phyloP scores from a whole-genome alignment of 2,888 invertebrate genomes.

The Campoletis raptor region DNA sequence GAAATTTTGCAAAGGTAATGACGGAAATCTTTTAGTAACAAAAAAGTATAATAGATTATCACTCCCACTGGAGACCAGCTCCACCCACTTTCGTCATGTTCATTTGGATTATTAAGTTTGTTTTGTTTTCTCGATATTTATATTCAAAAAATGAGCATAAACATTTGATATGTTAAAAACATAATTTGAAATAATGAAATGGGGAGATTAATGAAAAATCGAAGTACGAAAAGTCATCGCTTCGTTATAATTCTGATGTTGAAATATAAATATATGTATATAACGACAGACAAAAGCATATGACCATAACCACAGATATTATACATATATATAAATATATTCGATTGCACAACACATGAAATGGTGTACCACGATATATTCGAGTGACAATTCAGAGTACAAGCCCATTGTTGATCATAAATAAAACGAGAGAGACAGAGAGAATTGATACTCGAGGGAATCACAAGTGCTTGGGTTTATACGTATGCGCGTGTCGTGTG shows the following conservation, averaged over 20 bases:
- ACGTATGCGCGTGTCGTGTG: conserved; percentile 4
- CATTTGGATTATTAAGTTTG: neutral
- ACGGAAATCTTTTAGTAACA: neutral
- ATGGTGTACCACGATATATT: conserved; percentile 39
- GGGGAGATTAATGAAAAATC: neutral
- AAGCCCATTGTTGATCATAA: conserved; percentile 15
- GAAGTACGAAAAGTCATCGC: neutral
- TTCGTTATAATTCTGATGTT: neutral
- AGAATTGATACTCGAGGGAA: conserved; percentile 8
- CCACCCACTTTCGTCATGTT: neutral
- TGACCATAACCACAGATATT: neutral
- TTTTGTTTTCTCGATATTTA: neutral
- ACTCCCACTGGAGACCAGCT: neutral
- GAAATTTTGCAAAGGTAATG: too few species aligned
- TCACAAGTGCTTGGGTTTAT: conserved; percentile 10
- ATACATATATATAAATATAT: neutral
- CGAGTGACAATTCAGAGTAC: conserved; percentile 32
- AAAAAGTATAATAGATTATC: neutral
- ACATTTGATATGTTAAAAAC: neutral
- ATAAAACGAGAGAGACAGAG: conserved; percentile 6
- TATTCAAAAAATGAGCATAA: neutral
- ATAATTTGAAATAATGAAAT: neutral
- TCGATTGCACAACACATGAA: conserved; percentile 33
- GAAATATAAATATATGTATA: neutral
- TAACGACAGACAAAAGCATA: neutral